Percentiles rank a stretch among this genome's conserved stretches.
These are phyloP conservation scores for Hypotaenidia philippensis DNA, from an alignment of 2,797 vertebrate genomes.

Conservation along the genomic window DNA sequence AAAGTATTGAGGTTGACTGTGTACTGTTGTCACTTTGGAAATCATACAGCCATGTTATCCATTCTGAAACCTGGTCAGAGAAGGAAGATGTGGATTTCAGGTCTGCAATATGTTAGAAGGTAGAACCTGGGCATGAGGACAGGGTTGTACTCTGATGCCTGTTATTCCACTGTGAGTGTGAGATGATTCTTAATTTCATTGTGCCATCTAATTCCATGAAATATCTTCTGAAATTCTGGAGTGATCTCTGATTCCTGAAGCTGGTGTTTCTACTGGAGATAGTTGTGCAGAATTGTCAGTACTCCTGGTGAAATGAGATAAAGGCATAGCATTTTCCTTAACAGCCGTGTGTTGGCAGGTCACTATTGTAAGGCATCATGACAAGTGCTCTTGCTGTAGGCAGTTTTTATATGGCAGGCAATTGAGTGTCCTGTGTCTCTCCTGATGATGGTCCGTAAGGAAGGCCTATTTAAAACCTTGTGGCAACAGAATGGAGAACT, in stretches of 20 bases:
- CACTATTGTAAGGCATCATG: not conserved
- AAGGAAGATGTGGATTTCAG: not conserved
- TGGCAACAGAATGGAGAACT: not conserved
- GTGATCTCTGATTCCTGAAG: not conserved
- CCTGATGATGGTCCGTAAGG: not conserved
- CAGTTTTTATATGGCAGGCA: not conserved
- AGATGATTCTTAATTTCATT: not conserved
- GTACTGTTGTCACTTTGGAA: not conserved
- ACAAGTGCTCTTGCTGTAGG: not conserved
- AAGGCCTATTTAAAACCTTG: not conserved
- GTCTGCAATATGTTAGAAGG: not conserved
- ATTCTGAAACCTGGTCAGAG: not conserved
- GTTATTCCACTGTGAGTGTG: not conserved
- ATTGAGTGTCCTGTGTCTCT: not conserved
- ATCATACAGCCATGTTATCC: fast-evolving
- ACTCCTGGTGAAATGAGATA: not conserved
- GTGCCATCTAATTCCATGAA: not conserved
- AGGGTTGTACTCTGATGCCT: not conserved
- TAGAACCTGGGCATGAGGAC: not conserved
- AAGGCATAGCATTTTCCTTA: not conserved
- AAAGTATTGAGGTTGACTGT: not conserved
- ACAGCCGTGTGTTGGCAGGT: not conserved
- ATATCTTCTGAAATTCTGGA: not conserved
- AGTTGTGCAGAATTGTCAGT: not conserved
- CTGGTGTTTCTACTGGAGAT: not conserved